These are phyloP conservation scores for Micrastur ruficollis DNA, from an alignment of 2,797 vertebrate species.

Conservation along the genomic window DNA sequence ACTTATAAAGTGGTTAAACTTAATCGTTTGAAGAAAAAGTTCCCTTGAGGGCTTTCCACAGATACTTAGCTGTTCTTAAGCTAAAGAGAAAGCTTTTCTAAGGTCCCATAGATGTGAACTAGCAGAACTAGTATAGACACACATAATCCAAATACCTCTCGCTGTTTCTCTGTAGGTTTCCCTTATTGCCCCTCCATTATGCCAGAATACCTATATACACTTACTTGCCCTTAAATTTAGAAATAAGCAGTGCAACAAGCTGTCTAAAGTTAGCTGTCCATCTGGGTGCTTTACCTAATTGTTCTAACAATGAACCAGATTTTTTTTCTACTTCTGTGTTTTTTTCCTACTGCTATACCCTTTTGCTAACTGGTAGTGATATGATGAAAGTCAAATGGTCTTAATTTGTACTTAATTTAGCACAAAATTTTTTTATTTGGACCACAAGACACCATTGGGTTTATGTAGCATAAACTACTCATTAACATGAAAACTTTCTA, in stretches of 20 bases:
- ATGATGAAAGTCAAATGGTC: background rate
- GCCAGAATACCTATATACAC: background rate
- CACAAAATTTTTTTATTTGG: background rate
- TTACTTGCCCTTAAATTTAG: background rate
- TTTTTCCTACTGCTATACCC: background rate
- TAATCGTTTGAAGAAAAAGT: background rate
- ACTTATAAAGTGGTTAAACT: background rate
- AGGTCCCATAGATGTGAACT: background rate
- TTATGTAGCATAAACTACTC: background rate
- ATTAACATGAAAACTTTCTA: background rate
- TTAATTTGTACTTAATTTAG: background rate
- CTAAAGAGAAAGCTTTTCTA: background rate
- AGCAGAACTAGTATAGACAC: background rate
- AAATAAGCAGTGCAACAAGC: background rate
- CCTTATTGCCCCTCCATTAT: background rate
- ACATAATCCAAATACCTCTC: background rate
- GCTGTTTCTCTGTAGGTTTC: background rate
- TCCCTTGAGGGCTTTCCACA: background rate
- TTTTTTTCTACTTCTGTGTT: background rate
- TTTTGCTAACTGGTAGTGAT: background rate
- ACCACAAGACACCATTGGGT: background rate
- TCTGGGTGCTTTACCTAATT: background rate
- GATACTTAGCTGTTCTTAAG: background rate
- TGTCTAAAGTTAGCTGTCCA: background rate
- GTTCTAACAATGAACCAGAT: background rate